A percentile compares a stretch with the other conserved stretches of the same genome.
These are phyloP conservation scores for Atta cephalotes DNA, from an alignment of 1,140 invertebrate genomes.

Conservation along the genomic window DNA sequence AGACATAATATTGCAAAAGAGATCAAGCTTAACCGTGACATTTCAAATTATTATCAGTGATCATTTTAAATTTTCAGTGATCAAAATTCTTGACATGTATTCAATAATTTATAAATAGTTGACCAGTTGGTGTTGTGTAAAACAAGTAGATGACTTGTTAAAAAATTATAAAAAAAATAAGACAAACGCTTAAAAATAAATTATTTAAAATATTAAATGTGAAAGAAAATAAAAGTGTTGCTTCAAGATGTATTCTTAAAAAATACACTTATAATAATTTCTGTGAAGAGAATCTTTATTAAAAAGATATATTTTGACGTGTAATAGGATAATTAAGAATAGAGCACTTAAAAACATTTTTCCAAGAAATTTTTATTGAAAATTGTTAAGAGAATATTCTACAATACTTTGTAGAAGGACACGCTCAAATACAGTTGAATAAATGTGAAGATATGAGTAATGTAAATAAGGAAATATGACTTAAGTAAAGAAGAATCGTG, in stretches of 20 bases:
- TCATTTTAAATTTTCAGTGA: neutral
- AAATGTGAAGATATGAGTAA: conserved; percentile 30
- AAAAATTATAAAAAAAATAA: neutral
- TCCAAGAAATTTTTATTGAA: neutral
- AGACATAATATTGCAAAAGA: neutral
- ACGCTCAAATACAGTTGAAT: neutral
- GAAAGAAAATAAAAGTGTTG: neutral
- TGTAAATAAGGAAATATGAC: conserved; percentile 23
- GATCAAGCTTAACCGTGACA: neutral
- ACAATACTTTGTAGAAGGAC: neutral
- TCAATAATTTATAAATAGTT: neutral
- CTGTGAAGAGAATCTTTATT: neutral
- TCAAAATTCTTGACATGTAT: neutral
- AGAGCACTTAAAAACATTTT: neutral
- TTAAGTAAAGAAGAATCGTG: neutral
- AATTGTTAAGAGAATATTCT: neutral
- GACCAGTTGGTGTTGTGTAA: neutral
- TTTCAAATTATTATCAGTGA: neutral
- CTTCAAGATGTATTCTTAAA: neutral
- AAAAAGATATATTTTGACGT: neutral
- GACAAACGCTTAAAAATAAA: neutral
- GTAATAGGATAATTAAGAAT: neutral
- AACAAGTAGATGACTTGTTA: neutral
- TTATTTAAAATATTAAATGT: neutral
- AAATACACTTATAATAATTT: conserved; percentile 3